These are phyloP conservation scores for Micronycteris hirsuta DNA, from an alignment of 2,113 vertebrate species.

Conservation along the genomic window DNA sequence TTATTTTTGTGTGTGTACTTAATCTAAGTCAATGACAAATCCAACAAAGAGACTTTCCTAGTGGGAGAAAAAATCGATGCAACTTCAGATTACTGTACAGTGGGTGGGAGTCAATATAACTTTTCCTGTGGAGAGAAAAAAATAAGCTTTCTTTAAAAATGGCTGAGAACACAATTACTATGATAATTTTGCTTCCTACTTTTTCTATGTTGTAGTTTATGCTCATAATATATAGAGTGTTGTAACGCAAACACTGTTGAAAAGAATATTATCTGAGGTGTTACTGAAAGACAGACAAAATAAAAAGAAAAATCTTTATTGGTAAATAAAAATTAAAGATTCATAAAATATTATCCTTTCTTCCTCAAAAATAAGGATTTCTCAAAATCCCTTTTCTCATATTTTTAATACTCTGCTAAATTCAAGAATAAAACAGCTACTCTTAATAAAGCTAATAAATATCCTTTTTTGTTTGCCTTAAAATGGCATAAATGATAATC, in stretches of 20 bases:
- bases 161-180: not conserved
- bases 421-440: not conserved
- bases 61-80: not conserved
- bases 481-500: not conserved
- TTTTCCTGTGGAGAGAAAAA: constrained; percentile 14
- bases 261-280: not conserved
- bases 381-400: not conserved
- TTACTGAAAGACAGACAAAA: not conserved
- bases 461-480: not conserved
- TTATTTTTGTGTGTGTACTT: constrained; percentile 31
- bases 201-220: not conserved
- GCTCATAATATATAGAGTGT: not conserved
- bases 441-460: not conserved
- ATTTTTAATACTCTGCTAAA: not conserved
- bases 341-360: not conserved
- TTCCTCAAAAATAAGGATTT: not conserved
- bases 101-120: not conserved
- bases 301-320: not conserved
- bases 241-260: not conserved
- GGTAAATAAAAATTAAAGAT: not conserved
- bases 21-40: constrained; percentile 30
- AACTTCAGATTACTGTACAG: not conserved
- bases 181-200: not conserved
- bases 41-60: not conserved
- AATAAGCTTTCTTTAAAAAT: constrained; percentile 14